Base-by-base conservation (phyloP, 2,888 invertebrate genomes). In the Chymomyza amoena region DNA sequence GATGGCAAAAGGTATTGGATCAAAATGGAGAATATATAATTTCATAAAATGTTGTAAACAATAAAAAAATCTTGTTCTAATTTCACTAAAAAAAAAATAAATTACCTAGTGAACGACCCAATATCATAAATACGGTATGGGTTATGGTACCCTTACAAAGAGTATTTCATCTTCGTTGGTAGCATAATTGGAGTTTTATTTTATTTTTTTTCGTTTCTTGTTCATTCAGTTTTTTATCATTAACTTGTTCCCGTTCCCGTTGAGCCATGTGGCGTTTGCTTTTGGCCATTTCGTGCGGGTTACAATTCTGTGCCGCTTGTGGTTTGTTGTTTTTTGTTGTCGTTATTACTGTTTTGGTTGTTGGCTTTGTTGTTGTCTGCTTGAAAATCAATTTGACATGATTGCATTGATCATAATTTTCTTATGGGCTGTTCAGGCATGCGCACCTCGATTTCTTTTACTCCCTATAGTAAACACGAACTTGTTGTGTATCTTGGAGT, bases 381-480 rank as follows among this genome's bases (percentile, higher is more conserved):
- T 59, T 60, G 20, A 68, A 81, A 85, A 85, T 84, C 85, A 87
- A 87, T 84, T 84, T 87, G 85, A 84, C 87, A 83, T 87, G 84
- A 84, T 85, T 85, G 87, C 83, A 80, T 76, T 83, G 87, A 85
- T 87, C 84, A 85, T 84, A 81, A 84, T 84, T 77, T 73, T 76
- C 16, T 64, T 57, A n/a, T 57, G 60, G 60, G 66, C 66, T 64
- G 69, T 68, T 72, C 68, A 45, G 71, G 75, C 72, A 78, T 71
- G 72, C 66, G 69, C 68, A 62, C 63, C 63, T 64, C 45, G 51
- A 68, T 78, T 69, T 59, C 66, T 65, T 61, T 52, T 25, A 61
- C 59, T 54, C 54, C 20, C 54, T 54, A 54, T 63, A 15, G 13
- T 13, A 45, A 10, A 45, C 39, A 45, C 6, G 39, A 32, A 59